These are phyloP conservation scores for Cassiopea andromeda DNA, from an alignment of 30 jellyfish, hydroid and myxozoan genomes.

Conservation along the genomic window DNA sequence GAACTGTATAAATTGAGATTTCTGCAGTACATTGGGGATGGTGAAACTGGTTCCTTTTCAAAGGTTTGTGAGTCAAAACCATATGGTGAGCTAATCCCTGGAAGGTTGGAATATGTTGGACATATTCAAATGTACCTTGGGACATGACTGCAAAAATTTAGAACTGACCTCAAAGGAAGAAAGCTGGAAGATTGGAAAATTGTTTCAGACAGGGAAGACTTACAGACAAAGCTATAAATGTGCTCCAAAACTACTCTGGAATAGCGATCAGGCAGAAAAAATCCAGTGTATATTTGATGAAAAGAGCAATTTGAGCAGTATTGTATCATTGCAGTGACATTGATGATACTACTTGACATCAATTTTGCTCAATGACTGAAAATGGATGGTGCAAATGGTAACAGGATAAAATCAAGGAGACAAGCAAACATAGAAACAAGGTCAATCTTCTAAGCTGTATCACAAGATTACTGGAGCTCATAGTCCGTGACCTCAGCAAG, in stretches of 20 bases:
- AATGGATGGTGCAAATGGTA: constrained; percentile 24
- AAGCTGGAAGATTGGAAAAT: constrained; percentile 36
- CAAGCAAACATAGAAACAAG: not conserved
- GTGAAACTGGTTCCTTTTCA: constrained; percentile 38
- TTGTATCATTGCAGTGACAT: constrained; percentile 48
- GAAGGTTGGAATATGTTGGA: constrained; percentile 46
- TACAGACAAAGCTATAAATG: constrained; percentile 23
- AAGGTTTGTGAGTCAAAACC: constrained; percentile 47
- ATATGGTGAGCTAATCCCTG: constrained; percentile 47
- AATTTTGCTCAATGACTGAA: constrained; percentile 9
- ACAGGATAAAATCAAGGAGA: not conserved
- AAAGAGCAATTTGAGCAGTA: constrained; percentile 16
- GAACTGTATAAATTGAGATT: constrained; percentile 21
- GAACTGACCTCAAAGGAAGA: constrained; percentile 15
- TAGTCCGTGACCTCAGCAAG: constrained; percentile 20
- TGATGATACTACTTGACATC: constrained; percentile 11
- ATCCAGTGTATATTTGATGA: not conserved
- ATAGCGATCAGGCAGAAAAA: constrained; percentile 48
- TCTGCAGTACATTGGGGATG: constrained; percentile 65
- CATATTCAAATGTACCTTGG: constrained; percentile 44
- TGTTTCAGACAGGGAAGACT: constrained; percentile 36
- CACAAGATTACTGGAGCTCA: not conserved
- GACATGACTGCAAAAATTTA: constrained; percentile 23
- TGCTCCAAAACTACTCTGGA: constrained; percentile 45
- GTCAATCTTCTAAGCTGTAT: constrained; percentile 6